These are phyloP conservation scores for Tinamus guttatus DNA, from an alignment of 2,113 vertebrate species.

Conservation along the genomic window DNA sequence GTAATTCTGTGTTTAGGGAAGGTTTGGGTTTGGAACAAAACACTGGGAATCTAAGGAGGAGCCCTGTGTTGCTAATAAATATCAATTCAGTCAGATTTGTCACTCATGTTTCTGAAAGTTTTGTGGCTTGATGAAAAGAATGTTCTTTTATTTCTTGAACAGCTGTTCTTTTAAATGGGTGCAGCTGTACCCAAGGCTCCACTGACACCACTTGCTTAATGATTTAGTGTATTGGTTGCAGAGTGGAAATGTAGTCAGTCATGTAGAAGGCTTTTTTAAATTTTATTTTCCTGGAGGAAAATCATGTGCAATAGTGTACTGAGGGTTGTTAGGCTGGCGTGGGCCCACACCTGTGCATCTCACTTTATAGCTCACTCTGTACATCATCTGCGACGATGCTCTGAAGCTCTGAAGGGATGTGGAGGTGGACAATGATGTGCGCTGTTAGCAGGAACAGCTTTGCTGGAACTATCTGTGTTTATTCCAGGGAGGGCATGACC, in stretches of 20 bases:
- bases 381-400: background rate
- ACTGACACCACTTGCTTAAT: constrained; percentile 66
- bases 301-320: background rate
- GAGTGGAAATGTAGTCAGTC: background rate
- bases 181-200: constrained; percentile 73
- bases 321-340: background rate
- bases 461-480: background rate
- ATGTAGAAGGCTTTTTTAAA: background rate
- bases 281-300: background rate
- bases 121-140: constrained; percentile 60
- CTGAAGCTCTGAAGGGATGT: background rate
- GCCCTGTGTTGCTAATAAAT: constrained; percentile 64
- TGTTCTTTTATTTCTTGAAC: constrained; percentile 66
- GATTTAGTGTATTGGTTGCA: constrained; percentile 51
- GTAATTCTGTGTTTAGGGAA: constrained; percentile 41
- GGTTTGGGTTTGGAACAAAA: constrained; percentile 37
- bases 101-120: constrained; percentile 61
- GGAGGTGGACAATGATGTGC: accelerated
- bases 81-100: constrained; percentile 65
- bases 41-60: constrained; percentile 48
- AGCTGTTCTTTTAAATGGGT: constrained; percentile 70
- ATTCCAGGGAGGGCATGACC: background rate
- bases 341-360: too few relatives aligned
- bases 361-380: too few relatives aligned
- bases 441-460: background rate